phyloP scores from a whole-genome alignment of 2,113 vertebrate species.

The Pteronura brasiliensis region DNA sequence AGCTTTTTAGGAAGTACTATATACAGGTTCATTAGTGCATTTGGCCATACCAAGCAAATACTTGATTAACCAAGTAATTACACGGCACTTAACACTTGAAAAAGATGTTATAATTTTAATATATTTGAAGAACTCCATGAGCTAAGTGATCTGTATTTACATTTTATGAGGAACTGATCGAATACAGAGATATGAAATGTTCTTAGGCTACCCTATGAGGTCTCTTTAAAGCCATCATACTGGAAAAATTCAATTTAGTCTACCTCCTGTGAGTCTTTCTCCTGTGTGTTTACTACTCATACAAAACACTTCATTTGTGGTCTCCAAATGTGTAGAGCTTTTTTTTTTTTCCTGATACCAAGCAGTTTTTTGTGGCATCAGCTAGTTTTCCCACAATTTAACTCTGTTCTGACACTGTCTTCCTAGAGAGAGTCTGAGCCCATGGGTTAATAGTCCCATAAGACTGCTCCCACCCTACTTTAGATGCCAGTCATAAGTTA shows the following conservation, averaged over 20 bases:
- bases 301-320: neutral
- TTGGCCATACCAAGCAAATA: neutral
- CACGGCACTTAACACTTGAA: conserved; percentile 27
- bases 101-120: conserved; percentile 32
- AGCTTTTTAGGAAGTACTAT: neutral
- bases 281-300: neutral
- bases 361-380: neutral
- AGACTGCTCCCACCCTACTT: neutral
- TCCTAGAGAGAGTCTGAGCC: neutral
- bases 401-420: neutral
- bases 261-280: neutral
- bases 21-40: neutral
- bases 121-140: conserved; percentile 2
- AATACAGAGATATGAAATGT: conserved; percentile 2
- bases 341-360: neutral
- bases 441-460: neutral
- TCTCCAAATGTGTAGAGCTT: neutral
- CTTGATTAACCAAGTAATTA: neutral
- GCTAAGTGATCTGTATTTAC: conserved; percentile 20
- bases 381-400: neutral
- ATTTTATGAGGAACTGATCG: conserved; percentile 23
- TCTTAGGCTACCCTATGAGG: neutral
- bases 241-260: neutral
- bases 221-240: neutral
- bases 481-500: neutral